Percentiles rank a stretch among this genome's conserved stretches.
Evolutionary conservation across 2,888 invertebrate species (phyloP).

Genomic region (Leptogaster cylindrica): DNA sequence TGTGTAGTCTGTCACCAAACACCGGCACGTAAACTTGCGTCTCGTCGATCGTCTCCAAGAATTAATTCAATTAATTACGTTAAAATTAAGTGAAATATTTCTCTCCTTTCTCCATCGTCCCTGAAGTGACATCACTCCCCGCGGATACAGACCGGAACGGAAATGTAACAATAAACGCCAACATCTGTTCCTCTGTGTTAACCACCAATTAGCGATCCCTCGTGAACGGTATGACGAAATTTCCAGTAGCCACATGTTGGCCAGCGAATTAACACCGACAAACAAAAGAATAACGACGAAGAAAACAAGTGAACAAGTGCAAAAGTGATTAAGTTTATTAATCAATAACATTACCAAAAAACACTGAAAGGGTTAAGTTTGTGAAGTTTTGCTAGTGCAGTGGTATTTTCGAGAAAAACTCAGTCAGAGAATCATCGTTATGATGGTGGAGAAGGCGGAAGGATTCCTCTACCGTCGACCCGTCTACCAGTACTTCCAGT

Average conservation of each 20-base stretch:
- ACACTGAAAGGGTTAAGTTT: background rate
- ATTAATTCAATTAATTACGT: constrained; percentile 33
- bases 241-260: constrained; percentile 18
- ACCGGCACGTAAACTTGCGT: background rate
- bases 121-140: constrained; percentile 22
- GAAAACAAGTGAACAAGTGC: background rate
- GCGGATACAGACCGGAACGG: constrained; percentile 20
- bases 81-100: constrained; percentile 20
- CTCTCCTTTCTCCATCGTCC: background rate
- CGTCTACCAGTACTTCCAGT: constrained; percentile 82
- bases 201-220: constrained; percentile 25
- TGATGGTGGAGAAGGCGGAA: constrained; percentile 77
- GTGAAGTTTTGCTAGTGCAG: too few species aligned
- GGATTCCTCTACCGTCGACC: constrained; percentile 81
- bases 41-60: background rate
- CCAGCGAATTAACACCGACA: background rate
- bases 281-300: background rate
- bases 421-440: constrained; percentile 51
- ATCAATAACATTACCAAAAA: background rate
- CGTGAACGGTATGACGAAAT: constrained; percentile 24
- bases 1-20: background rate
- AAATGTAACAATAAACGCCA: constrained; percentile 39
- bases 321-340: background rate
- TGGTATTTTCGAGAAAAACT: too few species aligned
- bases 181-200: constrained; percentile 28